These are phyloP conservation scores for Paramuricea clavata DNA, from an alignment of 92 coral and sea anemone genomes.

Conservation along the genomic window DNA sequence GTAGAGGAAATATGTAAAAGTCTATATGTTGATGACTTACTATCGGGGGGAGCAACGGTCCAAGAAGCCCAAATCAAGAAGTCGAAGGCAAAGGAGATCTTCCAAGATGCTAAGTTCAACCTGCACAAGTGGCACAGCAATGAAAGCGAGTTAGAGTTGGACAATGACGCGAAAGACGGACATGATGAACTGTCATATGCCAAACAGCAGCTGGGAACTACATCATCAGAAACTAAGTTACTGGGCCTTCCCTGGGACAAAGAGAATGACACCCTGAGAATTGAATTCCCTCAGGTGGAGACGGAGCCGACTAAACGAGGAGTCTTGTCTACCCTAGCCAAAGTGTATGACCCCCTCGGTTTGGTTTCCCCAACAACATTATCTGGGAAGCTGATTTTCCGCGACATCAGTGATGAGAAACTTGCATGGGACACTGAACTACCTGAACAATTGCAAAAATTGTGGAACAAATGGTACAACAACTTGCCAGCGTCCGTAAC, in stretches of 20 bases:
- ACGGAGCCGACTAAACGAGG: background rate
- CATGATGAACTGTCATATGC: constrained; percentile 37
- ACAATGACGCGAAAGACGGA: background rate
- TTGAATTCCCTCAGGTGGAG: background rate
- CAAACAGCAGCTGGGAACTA: constrained; percentile 48
- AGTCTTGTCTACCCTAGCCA: constrained; percentile 11
- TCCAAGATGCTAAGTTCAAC: constrained; percentile 40
- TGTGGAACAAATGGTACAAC: background rate
- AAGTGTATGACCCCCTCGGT: background rate
- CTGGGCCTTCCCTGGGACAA: constrained; percentile 32
- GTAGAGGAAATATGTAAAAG: constrained; percentile 15
- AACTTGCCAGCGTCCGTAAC: background rate
- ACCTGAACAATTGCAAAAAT: background rate
- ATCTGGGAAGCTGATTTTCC: background rate
- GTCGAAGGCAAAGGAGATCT: constrained; percentile 30
- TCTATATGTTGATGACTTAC: no score
- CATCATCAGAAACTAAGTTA: constrained; percentile 25
- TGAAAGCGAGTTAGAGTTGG: constrained; percentile 18
- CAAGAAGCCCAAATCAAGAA: constrained; percentile 35
- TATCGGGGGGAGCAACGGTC: no score
- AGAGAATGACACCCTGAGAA: constrained; percentile 17
- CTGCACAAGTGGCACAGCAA: constrained; percentile 45
- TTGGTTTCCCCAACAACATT: background rate
- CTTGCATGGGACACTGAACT: constrained; percentile 1
- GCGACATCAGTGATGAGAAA: constrained; percentile 6